These are phyloP conservation scores for Apogon hyalosoma DNA, from an alignment of 2,797 vertebrate genomes.

Conservation along the genomic window DNA sequence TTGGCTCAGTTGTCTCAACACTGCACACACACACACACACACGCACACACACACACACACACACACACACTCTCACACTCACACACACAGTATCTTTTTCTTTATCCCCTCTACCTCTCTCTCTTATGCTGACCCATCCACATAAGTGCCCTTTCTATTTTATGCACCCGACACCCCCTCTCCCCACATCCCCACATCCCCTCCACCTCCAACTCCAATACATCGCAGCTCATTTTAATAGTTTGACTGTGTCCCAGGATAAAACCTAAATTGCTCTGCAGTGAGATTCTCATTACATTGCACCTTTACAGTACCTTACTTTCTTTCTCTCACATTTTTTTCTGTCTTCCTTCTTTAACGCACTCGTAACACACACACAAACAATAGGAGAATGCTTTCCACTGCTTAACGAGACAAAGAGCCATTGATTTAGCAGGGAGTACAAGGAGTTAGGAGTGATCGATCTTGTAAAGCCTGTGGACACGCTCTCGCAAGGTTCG, in stretches of 20 bases:
- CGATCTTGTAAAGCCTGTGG: constrained; percentile 70
- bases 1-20: constrained; percentile 71
- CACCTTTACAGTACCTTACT: constrained; percentile 27
- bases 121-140: constrained; percentile 42
- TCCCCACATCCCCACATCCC: constrained; percentile 28
- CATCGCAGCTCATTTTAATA: constrained; percentile 53
- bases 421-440: constrained; percentile 76
- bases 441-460: constrained; percentile 74
- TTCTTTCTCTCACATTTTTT: constrained; percentile 6
- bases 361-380: constrained; percentile 17
- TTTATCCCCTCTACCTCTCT: constrained; percentile 42
- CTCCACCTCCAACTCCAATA: constrained; percentile 33
- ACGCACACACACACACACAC: constrained; percentile 38
- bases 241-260: constrained; percentile 52
- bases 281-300: constrained; percentile 40
- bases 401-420: constrained; percentile 71
- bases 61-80: constrained; percentile 3
- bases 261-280: constrained; percentile 39
- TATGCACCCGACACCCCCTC: constrained; percentile 15
- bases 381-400: constrained; percentile 29
- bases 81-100: constrained; percentile 40
- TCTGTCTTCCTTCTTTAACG: constrained; percentile 18
- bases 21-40: constrained; percentile 50
- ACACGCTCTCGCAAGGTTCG: constrained; percentile 54
- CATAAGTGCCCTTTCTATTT: constrained; percentile 45